Conservation (phyloP, 2,797 vertebrate genomes). For the Xiphophorus birchmanni region DNA sequence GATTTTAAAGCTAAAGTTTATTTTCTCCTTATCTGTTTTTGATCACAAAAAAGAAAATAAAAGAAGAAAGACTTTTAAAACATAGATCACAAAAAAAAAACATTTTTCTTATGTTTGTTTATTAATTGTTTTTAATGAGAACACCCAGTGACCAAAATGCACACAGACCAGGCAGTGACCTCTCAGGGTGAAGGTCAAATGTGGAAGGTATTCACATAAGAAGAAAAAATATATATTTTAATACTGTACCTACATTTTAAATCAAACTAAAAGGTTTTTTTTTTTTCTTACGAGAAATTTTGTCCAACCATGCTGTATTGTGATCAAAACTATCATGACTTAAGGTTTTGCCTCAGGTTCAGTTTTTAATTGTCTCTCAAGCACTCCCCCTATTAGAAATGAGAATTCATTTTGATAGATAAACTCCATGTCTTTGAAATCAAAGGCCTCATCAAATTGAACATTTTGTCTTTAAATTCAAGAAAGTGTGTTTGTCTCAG, state of each 20-base stretch:
- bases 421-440: slow-evolving; percentile 74
- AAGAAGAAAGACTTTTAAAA: background rate
- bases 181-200: background rate
- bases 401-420: slow-evolving; percentile 64
- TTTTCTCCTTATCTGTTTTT: background rate
- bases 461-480: slow-evolving; percentile 62
- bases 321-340: slow-evolving; percentile 27
- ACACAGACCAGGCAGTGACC: background rate
- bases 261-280: background rate
- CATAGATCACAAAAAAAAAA: background rate
- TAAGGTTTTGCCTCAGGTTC: slow-evolving; percentile 18
- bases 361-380: slow-evolving; percentile 69
- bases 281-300: no score
- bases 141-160: background rate
- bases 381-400: slow-evolving; percentile 61
- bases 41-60: background rate
- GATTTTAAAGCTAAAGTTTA: background rate
- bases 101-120: background rate
- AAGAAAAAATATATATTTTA: background rate
- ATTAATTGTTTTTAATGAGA: background rate
- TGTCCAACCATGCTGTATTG: slow-evolving; percentile 4
- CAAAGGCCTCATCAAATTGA: slow-evolving; percentile 54
- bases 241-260: background rate
- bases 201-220: background rate
- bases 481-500: slow-evolving; percentile 56